Evolutionary conservation across 2,113 vertebrate species (phyloP), one percentile per base, ranked within the genome.

Genomic region (Entelurus aequoreus): DNA sequence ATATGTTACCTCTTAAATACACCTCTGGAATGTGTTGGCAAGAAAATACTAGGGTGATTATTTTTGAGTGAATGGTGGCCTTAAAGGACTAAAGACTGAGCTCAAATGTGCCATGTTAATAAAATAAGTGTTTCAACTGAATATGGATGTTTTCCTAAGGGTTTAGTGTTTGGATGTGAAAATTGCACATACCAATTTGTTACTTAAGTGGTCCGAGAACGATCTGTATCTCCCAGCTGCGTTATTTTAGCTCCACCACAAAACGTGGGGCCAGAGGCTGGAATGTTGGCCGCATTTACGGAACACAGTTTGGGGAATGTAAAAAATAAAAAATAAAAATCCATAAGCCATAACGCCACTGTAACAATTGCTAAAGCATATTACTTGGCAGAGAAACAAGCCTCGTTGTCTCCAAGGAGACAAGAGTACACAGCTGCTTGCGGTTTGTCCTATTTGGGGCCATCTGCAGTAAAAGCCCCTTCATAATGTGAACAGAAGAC

Each of bases 401-500:
- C 38, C 58, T 66, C 71, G 47, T 46, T 42, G 37, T 68, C 68
- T 75, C 51, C 60, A 59, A 69, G 74, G 69, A 77, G 77, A 73
- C 54, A 52, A 48, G 66, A 64, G 68, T 44, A 44, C 68, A 71
- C 86, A 87, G 84, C 85, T 87, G 81, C 65, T 81, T 75, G 48
- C 59, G 52, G 65, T 86, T 85, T 74, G 66, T 80, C 71, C 52
- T 49, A 48, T 83, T 79, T 69, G 63, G 55, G 76, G 58, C 53
- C 76, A 84, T 79, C 72, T 87, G 84, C 73, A 74, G 69, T 61
- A 68, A 81, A 75, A 77, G 79, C 60, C 70, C 74, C 71, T 75
- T 86, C 76, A 78, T 72, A 65, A 84, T 70, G 63, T 81, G 63
- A 70, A 79, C 80, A 84, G 81, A 80, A 85, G 82, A 85, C 74